Evolutionary conservation across 53 echinoderm and acorn worm genomes (phyloP), one percentile per base, ranked within the genome.

Genomic region (Arbacia lixula): DNA sequence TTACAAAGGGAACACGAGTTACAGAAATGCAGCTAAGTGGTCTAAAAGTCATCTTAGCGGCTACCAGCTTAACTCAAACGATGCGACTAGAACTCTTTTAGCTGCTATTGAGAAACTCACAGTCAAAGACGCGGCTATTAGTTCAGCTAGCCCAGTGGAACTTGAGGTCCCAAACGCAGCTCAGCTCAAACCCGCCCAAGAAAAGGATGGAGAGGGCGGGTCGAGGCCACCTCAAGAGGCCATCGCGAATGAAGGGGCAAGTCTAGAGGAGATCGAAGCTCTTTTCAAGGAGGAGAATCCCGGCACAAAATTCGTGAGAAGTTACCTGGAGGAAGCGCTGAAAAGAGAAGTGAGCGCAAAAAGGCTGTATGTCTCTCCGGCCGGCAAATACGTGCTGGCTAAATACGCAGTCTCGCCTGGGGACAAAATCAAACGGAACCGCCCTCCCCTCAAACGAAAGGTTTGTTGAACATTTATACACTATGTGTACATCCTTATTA

Each of bases 1-100:
- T 55, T 96, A 96, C 84, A 96, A 96, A 84, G 96, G 96, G 46
- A 94, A 84, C 68, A 96, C 93, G 53, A 94, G 93, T 82, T 96
- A 96, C 83, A 82, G 96, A 87, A 91, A 96, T 72, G 93, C 93
- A 26, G 89, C 93, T 11, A 96, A 96, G 75, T 96, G 93, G 93
- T 89, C 86, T 36, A 93, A 90, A 90, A 94, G 90, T 68, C 93
- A 91, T 52, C 83, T 93, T 1, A 90, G 93, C 40, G 96, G 96
- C 40, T 91, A 88, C 64, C 68, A 85, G 40, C 86, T 93, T 35
- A 96, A 96, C 46, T 96, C 96, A 26, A 49, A 89, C 20, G 91
- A 91, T 39, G 87, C 89, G 6, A 96, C 88, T 36, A 69, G 91
- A 12, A 58, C 87, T 43, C 71, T 96, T 9, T 26, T 93, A 10